These are phyloP conservation scores for Brachionus rotundiformis DNA, from an alignment of 1,140 invertebrate species.

Conservation along the genomic window DNA sequence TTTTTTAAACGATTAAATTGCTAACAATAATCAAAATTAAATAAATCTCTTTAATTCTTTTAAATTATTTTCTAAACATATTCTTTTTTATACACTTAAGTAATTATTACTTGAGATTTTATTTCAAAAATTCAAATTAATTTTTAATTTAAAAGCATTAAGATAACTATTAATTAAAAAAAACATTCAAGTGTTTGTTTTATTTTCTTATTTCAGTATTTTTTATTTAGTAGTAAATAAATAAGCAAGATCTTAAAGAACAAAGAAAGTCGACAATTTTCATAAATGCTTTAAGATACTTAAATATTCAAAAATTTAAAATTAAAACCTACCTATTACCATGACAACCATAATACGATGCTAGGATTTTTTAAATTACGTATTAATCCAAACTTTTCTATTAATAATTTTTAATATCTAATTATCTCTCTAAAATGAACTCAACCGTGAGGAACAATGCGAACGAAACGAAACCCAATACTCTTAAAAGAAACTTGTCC, in stretches of 20 bases:
- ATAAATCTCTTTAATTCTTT: background rate
- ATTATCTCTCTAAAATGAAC: constrained; percentile 2
- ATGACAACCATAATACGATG: background rate
- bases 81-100: background rate
- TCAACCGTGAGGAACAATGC: background rate
- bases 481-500: background rate
- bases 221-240: constrained; percentile 7
- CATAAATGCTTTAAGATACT: background rate
- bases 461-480: background rate
- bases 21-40: background rate
- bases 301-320: constrained; percentile 18
- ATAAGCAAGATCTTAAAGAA: background rate
- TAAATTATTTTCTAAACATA: background rate
- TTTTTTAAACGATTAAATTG: background rate
- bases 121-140: background rate
- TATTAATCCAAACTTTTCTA: background rate
- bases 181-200: background rate
- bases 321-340: background rate
- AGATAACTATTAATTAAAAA: background rate
- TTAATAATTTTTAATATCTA: background rate
- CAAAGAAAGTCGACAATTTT: background rate
- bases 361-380: background rate
- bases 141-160: background rate
- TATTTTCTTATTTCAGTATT: background rate
- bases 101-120: background rate